A percentile compares a stretch with the other conserved stretches of the same genome.
Conservation (phyloP, 2,888 invertebrate genomes). For the Caenorhabditis virilis region DNA sequence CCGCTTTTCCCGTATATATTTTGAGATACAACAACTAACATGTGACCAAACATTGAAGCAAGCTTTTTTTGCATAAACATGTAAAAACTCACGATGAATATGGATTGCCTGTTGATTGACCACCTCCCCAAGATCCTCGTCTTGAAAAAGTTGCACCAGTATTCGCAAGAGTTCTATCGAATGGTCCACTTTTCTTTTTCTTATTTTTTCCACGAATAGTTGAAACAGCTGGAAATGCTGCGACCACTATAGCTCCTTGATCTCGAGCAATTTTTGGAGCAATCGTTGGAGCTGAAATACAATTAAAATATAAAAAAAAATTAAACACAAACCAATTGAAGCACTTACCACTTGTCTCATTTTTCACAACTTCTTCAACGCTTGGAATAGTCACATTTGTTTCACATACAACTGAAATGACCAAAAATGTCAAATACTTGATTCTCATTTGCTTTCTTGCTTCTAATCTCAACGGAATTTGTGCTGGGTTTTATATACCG, state of each 20-base stretch:
- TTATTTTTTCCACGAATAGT: constrained; percentile 27
- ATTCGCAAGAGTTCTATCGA: constrained; percentile 14
- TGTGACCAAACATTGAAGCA: too few species aligned
- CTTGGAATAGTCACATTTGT: background rate
- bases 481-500: too few species aligned
- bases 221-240: constrained; percentile 32
- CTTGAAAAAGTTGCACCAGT: constrained; percentile 28
- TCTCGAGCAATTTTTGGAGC: constrained; percentile 27
- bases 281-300: background rate
- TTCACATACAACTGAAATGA: constrained; percentile 1
- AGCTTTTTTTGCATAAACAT: too few species aligned
- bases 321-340: too few species aligned
- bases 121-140: constrained; percentile 4
- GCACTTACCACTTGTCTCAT: background rate
- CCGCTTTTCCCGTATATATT: too few species aligned
- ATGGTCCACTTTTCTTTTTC: constrained; percentile 18
- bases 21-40: too few species aligned
- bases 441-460: constrained; percentile 1
- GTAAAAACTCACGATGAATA: constrained; percentile 29
- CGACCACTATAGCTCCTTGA: constrained; percentile 30
- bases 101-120: constrained; percentile 26
- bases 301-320: background rate
- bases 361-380: background rate
- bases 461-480: too few species aligned
- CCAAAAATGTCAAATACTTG: constrained; percentile 4